Percentiles rank a stretch among this genome's conserved stretches.
These are phyloP conservation scores for Xyliphius kryptos DNA, from an alignment of 2,113 vertebrate genomes.

Conservation along the genomic window DNA sequence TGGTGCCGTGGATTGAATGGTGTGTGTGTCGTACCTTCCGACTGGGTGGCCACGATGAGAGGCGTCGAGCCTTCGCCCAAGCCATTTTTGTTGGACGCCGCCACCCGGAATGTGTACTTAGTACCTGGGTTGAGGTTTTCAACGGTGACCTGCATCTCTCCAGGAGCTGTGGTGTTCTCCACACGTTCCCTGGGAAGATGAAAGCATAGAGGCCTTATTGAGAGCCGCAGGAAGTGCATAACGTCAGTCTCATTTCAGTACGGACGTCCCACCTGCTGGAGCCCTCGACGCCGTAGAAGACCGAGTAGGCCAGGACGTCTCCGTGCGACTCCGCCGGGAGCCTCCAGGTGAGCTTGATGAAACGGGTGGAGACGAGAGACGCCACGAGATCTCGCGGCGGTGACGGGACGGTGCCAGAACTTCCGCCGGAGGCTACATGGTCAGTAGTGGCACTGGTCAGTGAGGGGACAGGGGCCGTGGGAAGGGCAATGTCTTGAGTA, in stretches of 20 bases:
- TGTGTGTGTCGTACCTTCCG: slow-evolving; percentile 74
- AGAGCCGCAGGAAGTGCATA: neutral
- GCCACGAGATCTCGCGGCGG: slow-evolving; percentile 92
- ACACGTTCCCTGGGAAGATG: slow-evolving; percentile 77
- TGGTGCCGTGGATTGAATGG: neutral
- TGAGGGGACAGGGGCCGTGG: slow-evolving; percentile 37
- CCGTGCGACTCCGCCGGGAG: slow-evolving; percentile 84
- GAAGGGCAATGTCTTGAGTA: slow-evolving; percentile 41
- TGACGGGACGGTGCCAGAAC: slow-evolving; percentile 79
- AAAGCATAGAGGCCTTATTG: neutral
- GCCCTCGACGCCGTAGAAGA: slow-evolving; percentile 91
- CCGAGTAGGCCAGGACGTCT: slow-evolving; percentile 90
- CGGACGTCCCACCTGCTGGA: slow-evolving; percentile 71
- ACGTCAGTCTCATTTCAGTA: neutral
- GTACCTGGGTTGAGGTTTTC: slow-evolving; percentile 92
- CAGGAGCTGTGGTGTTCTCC: slow-evolving; percentile 83
- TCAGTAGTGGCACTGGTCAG: slow-evolving; percentile 46
- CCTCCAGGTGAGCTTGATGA: slow-evolving; percentile 96
- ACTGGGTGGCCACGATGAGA: slow-evolving; percentile 89
- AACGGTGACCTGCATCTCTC: slow-evolving; percentile 90
- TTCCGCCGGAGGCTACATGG: slow-evolving; percentile 64
- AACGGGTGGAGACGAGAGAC: slow-evolving; percentile 94
- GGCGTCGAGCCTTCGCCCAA: slow-evolving; percentile 80
- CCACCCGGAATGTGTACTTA: slow-evolving; percentile 85
- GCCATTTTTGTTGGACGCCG: slow-evolving; percentile 85